Base-by-base conservation (phyloP, 1,140 invertebrate species). In the Neuroterus valhalla region DNA sequence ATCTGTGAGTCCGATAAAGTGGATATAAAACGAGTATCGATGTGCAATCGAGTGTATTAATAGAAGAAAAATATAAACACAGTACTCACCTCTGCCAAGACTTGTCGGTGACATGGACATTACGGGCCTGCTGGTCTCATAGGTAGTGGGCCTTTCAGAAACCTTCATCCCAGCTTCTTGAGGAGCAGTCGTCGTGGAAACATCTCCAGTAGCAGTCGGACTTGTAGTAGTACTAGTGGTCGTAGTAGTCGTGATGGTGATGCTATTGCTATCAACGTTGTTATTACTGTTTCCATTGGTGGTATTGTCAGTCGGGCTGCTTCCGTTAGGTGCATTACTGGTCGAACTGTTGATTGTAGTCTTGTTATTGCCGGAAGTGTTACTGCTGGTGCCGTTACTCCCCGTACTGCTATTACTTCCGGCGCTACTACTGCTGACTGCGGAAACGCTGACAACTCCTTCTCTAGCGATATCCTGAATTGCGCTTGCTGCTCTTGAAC, bases 401-500 rank as follows among this genome's bases (percentile, higher is more conserved):
- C 50, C 68, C 74, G 71, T 78, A 42, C 73, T 77, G 68, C 79
- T 81, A 45, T 62, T 81, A 15, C 46, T 74, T 66, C 74, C 81
- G 70, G 74, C 75, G 52, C 82, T 78, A 66, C 74, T 89, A 67
- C 89, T 91, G 70, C 89, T 93, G 55, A 95, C 93, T 1, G 94
- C 92, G 6, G 94, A 90, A 43, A 92, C 93, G 81, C 90, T 92
- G 2, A 93, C 90, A 31, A 93, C 93, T 46, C 93, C 93, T 74
- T 94, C 93, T 15, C 93, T 86, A 8, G 94, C 93, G 45, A 91
- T 91, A 82, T 96, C 95, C 82, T 96, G 95, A 66, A 96, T 92
- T 0, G 94, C 94, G 19, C 93, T 94, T 1, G 95, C 94, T 0
- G 94, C 94, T 42, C 94, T 91, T 5, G 95, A 96, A 2, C 94